These are phyloP conservation scores for Entomobrya multifasciata DNA, from an alignment of 2,888 invertebrate genomes.

Conservation along the genomic window DNA sequence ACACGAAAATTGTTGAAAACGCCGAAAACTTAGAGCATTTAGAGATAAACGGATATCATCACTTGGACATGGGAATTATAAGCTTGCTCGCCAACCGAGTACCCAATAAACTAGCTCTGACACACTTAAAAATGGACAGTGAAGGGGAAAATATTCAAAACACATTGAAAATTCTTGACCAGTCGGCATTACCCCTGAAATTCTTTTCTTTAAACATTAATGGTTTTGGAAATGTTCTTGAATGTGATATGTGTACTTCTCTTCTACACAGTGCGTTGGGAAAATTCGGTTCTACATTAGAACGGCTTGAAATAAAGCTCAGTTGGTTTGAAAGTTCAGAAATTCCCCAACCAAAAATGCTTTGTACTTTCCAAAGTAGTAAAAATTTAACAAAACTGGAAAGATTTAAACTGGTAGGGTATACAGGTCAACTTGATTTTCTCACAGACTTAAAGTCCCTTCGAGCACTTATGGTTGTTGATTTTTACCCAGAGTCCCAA, in stretches of 20 bases:
- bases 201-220: slow-evolving; percentile 35
- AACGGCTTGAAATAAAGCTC: slow-evolving; percentile 49
- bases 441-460: slow-evolving; percentile 3
- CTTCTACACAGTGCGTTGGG: slow-evolving; percentile 26
- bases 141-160: slow-evolving; percentile 11
- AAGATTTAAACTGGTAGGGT: slow-evolving; percentile 54
- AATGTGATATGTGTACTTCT: slow-evolving; percentile 4
- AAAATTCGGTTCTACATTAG: slow-evolving; percentile 21
- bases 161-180: slow-evolving; percentile 19
- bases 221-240: slow-evolving; percentile 7
- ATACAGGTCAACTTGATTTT: slow-evolving; percentile 35
- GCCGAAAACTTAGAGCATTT: slow-evolving; percentile 52
- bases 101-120: neutral
- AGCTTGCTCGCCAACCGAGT: neutral
- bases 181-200: slow-evolving; percentile 27
- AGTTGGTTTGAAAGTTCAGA: slow-evolving; percentile 20
- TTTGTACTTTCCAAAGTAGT: slow-evolving; percentile 48
- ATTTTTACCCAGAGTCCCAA: slow-evolving; percentile 28
- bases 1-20: slow-evolving; percentile 30
- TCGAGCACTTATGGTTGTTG: slow-evolving; percentile 28
- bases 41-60: slow-evolving; percentile 51
- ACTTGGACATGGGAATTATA: slow-evolving; percentile 13
- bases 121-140: slow-evolving; percentile 48
- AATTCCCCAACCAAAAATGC: neutral
- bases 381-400: neutral